phyloP scores from a whole-genome alignment of 2,113 vertebrate species.

The Semicossyphus pulcher region DNA sequence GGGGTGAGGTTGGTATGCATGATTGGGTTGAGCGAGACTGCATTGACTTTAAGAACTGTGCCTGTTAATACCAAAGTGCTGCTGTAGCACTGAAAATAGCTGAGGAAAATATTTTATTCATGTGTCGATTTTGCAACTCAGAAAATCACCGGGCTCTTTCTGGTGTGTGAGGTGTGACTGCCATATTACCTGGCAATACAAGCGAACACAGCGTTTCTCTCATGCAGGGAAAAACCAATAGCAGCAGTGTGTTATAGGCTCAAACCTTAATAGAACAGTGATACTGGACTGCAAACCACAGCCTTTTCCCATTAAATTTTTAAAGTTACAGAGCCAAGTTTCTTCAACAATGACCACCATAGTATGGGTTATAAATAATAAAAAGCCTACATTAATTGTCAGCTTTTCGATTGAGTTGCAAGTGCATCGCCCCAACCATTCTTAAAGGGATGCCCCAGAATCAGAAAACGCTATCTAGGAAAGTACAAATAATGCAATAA shows the following conservation, averaged over 20 bases:
- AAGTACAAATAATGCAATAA: no score
- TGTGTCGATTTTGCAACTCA: slow-evolving; percentile 27
- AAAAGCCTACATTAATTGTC: no score
- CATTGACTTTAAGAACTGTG: slow-evolving; percentile 38
- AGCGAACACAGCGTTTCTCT: slow-evolving; percentile 4
- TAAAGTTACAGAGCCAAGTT: background rate
- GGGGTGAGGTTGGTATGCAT: background rate
- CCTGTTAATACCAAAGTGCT: slow-evolving; percentile 27
- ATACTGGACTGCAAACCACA: background rate
- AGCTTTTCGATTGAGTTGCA: no score
- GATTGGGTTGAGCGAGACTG: slow-evolving; percentile 16
- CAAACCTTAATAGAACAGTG: background rate
- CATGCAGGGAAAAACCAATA: background rate
- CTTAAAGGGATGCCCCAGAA: no score
- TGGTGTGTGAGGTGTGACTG: background rate
- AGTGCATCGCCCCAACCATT: no score
- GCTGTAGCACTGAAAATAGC: slow-evolving; percentile 22
- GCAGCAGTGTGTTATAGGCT: background rate
- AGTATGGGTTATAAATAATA: no score
- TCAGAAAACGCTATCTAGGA: no score
- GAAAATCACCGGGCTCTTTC: slow-evolving; percentile 24
- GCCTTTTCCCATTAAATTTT: background rate
- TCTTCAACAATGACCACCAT: background rate
- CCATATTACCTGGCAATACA: slow-evolving; percentile 9
- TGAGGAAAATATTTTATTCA: slow-evolving; percentile 44